Evolutionary conservation across 2,113 vertebrate genomes (phyloP).

Genomic region (Paratilapia polleni): DNA sequence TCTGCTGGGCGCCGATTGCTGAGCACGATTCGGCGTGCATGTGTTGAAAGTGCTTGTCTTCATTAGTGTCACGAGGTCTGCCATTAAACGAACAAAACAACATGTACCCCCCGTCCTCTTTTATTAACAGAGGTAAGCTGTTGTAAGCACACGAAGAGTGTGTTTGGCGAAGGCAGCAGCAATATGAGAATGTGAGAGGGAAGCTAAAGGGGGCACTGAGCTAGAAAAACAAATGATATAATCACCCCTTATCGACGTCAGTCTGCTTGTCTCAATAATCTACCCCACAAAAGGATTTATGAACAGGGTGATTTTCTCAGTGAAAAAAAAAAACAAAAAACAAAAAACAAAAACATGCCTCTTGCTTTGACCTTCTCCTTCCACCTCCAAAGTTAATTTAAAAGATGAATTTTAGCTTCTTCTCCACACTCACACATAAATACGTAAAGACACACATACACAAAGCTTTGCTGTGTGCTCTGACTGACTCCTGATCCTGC

Average conservation of each 20-base stretch:
- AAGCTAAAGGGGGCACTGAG: constrained; percentile 26
- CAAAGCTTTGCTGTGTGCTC: constrained; percentile 16
- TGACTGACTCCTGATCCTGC: constrained; percentile 69
- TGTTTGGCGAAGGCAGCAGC: constrained; percentile 33
- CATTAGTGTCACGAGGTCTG: constrained; percentile 54
- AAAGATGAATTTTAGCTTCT: constrained; percentile 37
- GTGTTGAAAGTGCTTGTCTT: constrained; percentile 34
- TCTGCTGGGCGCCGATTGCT: neutral
- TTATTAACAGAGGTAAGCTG: constrained; percentile 31
- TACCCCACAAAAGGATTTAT: neutral
- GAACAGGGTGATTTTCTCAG: neutral
- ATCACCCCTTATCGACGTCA: constrained; percentile 48
- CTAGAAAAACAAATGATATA: constrained; percentile 71
- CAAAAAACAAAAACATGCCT: neutral
- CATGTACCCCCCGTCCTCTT: constrained; percentile 16
- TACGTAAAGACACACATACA: neutral
- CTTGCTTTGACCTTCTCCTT: neutral
- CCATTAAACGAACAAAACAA: constrained; percentile 64
- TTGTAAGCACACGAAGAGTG: constrained; percentile 23
- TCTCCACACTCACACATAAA: neutral
- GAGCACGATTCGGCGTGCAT: neutral
- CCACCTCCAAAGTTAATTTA: neutral
- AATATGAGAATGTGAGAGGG: constrained; percentile 53
- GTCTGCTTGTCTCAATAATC: constrained; percentile 3
- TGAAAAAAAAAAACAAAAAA: neutral